Conservation (phyloP, 92 coral and sea anemone species). For the Montipora capitata region DNA sequence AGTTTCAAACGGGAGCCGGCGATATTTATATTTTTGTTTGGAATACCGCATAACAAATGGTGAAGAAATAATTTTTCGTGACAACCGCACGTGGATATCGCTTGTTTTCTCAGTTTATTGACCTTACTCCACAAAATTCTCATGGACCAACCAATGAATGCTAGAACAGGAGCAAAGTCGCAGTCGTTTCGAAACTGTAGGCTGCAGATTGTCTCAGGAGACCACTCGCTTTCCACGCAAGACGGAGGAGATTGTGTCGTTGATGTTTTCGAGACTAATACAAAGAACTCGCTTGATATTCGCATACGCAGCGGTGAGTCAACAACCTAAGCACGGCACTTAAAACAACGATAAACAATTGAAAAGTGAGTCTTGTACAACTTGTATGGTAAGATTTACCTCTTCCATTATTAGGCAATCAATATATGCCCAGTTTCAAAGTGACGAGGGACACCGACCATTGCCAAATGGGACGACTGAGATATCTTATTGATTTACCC, state of each 20-base stretch:
- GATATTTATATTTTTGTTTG: not conserved
- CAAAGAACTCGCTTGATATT: conserved; percentile 66
- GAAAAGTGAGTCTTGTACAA: not conserved
- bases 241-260: conserved; percentile 80
- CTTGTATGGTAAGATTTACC: not conserved
- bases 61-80: conserved; percentile 43
- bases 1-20: conserved; percentile 20
- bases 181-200: conserved; percentile 85
- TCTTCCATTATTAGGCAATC: conserved; percentile 66
- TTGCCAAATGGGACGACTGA: conserved; percentile 88
- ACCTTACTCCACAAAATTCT: conserved; percentile 3
- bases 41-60: conserved; percentile 22
- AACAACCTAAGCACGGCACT: not conserved
- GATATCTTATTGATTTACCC: conserved; percentile 90
- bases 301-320: conserved; percentile 78
- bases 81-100: conserved; percentile 51
- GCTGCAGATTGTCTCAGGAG: conserved; percentile 84
- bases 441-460: conserved; percentile 89
- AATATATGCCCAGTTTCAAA: conserved; percentile 76
- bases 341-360: conserved; percentile 1
- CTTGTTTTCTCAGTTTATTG: conserved; percentile 13
- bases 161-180: conserved; percentile 52
- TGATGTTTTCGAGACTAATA: conserved; percentile 73
- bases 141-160: conserved; percentile 91
- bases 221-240: conserved; percentile 71